Evolutionary conservation across 2,888 invertebrate genomes (phyloP), one percentile per base, ranked within the genome.

Genomic region (Drosophila pullipes): DNA sequence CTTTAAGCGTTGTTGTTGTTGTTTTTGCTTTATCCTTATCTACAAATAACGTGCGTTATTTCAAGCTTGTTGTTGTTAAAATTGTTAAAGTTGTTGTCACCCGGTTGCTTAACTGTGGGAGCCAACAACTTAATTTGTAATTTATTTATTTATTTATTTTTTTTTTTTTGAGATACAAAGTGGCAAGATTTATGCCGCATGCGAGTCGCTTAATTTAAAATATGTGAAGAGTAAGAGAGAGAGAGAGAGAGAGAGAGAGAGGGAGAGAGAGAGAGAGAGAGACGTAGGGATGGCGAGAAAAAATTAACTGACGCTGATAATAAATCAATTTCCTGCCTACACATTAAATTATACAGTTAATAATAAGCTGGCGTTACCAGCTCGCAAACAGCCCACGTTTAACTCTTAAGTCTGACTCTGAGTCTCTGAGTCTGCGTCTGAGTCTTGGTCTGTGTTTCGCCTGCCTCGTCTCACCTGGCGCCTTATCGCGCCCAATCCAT

Each of bases 271-370:
- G 25, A 25, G 37, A n/a, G 37, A n/a, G 13, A 39, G 65, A 33
- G 49, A 50, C 47, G 0, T 47, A 7, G 16, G 25, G 25, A 47
- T 47, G 31, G 55, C 57, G n/a, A 37, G 64, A 68, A 59, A 83
- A 85, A 85, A 88, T 90, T 80, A 90, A 83, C 89, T 65, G 82
- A 87, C 87, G 87, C 76, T 87, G 87, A 87, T 89, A 87, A 85
- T 89, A 91, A 91, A 91, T 84, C 81, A 85, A 91, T 90, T 89
- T 89, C 82, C 90, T 89, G 84, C 89, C 90, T 90, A 90, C 90
- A 82, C 87, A 83, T 74, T 82, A 85, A 87, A 89, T 87, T 86
- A 85, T 85, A 86, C 87, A 80, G 86, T 86, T 86, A 86, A 86
- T 89, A 86, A 86, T 85, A 85, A 88, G 89, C 81, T 80, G 82